phyloP scores from a whole-genome alignment of 2,113 vertebrate species.

The Nothobranchius kuhntae region DNA sequence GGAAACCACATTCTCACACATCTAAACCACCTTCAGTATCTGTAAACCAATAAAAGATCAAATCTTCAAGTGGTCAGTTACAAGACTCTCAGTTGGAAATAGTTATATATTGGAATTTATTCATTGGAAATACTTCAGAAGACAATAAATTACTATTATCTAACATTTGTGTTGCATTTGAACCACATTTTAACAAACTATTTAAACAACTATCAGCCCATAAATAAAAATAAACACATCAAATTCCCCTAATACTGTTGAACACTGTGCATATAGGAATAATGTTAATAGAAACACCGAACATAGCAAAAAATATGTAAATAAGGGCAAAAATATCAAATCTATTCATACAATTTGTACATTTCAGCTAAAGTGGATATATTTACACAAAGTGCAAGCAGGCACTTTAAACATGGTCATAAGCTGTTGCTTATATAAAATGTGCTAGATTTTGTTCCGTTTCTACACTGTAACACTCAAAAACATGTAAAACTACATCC shows the following conservation, averaged over 20 bases:
- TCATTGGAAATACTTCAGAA: not conserved
- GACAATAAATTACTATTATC: not conserved
- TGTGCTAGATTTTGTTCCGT: slow-evolving; percentile 20
- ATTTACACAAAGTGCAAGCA: slow-evolving; percentile 81
- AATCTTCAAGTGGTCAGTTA: slow-evolving; percentile 15
- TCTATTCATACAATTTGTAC: slow-evolving; percentile 53
- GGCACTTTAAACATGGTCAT: slow-evolving; percentile 79
- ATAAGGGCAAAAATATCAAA: slow-evolving; percentile 29
- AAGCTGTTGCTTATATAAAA: slow-evolving; percentile 54
- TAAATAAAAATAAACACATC: slow-evolving; percentile 10
- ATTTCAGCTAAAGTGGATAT: slow-evolving; percentile 59
- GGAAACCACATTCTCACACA: slow-evolving; percentile 14
- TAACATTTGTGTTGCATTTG: slow-evolving; percentile 11
- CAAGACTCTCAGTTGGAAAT: not conserved
- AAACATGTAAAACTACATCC: slow-evolving; percentile 29
- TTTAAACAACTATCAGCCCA: slow-evolving; percentile 30
- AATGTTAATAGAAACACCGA: slow-evolving; percentile 53
- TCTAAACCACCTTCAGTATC: slow-evolving; percentile 1
- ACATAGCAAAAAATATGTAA: slow-evolving; percentile 48
- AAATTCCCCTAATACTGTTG: slow-evolving; percentile 31
- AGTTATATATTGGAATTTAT: slow-evolving; percentile 17
- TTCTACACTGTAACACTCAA: slow-evolving; percentile 21
- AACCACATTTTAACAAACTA: slow-evolving; percentile 37
- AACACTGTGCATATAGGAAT: slow-evolving; percentile 16
- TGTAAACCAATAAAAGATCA: slow-evolving; percentile 18